phyloP scores from a whole-genome alignment of 2,113 vertebrate species.

The Redunca redunca region DNA sequence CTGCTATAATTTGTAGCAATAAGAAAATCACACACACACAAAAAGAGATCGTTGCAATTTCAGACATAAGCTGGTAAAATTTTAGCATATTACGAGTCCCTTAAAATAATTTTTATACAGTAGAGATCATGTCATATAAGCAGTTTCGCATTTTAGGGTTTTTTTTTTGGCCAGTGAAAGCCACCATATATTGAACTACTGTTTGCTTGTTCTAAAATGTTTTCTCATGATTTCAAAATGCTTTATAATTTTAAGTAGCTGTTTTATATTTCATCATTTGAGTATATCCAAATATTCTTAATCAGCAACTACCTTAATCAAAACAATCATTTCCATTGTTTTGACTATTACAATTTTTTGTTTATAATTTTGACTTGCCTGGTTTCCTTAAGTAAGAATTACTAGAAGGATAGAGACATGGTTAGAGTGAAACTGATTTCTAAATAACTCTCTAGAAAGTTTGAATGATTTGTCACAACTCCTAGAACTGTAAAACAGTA shows the following conservation, averaged over 20 bases:
- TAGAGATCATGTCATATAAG: neutral
- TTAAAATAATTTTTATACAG: neutral
- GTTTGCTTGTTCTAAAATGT: neutral
- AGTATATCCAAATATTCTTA: neutral
- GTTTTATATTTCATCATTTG: neutral
- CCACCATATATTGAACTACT: neutral
- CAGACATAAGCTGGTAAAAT: neutral
- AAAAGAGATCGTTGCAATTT: neutral
- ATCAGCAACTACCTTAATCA: neutral
- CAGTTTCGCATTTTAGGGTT: neutral
- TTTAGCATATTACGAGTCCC: neutral
- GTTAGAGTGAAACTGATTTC: neutral
- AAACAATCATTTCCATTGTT: neutral
- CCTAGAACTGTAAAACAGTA: neutral
- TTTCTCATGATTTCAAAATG: slow-evolving; percentile 3
- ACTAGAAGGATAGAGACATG: neutral
- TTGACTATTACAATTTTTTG: neutral
- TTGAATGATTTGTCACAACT: neutral
- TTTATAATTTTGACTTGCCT: neutral
- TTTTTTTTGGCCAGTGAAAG: neutral
- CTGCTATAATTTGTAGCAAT: neutral
- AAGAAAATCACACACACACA: neutral
- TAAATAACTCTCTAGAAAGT: neutral
- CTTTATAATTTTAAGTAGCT: neutral
- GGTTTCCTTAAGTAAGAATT: neutral